phyloP scores from a whole-genome alignment of 2,888 invertebrate species.

The Euproctis similis region DNA sequence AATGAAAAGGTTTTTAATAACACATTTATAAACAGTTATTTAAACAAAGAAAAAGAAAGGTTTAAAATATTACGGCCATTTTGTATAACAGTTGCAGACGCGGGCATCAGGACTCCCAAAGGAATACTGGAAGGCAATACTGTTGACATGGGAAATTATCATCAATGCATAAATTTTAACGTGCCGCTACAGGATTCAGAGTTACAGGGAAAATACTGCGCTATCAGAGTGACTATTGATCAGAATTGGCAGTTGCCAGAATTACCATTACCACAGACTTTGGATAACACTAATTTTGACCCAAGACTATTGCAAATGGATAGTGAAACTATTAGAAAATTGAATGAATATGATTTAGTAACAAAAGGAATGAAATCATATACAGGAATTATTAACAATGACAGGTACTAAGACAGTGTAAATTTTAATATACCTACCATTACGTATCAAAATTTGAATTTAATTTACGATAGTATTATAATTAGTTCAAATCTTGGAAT shows the following conservation, averaged over 20 bases:
- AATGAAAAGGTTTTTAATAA: too few species aligned
- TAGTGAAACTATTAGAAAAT: slow-evolving; percentile 8
- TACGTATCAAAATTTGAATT: too few species aligned
- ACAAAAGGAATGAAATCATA: slow-evolving; percentile 7
- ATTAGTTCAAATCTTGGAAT: too few species aligned
- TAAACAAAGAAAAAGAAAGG: too few species aligned
- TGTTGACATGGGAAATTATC: slow-evolving; percentile 37
- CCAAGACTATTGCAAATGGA: slow-evolving; percentile 14
- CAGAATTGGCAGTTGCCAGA: slow-evolving; percentile 20
- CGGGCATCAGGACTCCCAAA: slow-evolving; percentile 34
- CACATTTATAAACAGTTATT: too few species aligned
- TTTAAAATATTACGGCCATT: too few species aligned
- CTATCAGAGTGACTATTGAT: slow-evolving; percentile 27
- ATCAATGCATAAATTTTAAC: slow-evolving; percentile 34
- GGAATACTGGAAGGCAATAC: slow-evolving; percentile 30
- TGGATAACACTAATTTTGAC: slow-evolving; percentile 7
- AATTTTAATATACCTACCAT: too few species aligned
- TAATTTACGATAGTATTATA: too few species aligned
- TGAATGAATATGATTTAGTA: slow-evolving; percentile 2
- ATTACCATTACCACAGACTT: slow-evolving; percentile 1
- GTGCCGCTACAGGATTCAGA: slow-evolving; percentile 13
- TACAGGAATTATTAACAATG: slow-evolving; percentile 11
- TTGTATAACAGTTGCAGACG: slow-evolving; percentile 29
- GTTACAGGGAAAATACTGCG: slow-evolving; percentile 42
- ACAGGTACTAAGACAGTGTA: slow-evolving; percentile 12